These are phyloP conservation scores for Microplitis manilae DNA, from an alignment of 2,888 invertebrate species.

Conservation along the genomic window DNA sequence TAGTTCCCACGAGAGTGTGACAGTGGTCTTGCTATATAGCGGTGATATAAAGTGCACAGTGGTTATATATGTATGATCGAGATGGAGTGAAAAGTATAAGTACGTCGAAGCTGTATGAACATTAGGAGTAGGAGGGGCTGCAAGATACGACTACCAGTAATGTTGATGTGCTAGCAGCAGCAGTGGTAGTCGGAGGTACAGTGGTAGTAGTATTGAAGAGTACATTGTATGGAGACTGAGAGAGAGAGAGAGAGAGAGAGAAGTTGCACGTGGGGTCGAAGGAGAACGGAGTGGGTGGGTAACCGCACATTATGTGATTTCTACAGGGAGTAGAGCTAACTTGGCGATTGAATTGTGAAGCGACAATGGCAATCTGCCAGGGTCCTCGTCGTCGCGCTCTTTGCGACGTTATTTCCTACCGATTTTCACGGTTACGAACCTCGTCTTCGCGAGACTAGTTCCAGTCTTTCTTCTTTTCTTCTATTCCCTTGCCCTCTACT, in stretches of 20 bases:
- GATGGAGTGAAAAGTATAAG: not conserved
- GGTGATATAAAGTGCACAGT: constrained; percentile 17
- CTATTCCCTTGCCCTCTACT: constrained; percentile 24
- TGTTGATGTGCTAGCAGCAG: not conserved
- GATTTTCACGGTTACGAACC: constrained; percentile 41
- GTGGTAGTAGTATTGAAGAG: not conserved
- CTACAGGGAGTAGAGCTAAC: constrained; percentile 69
- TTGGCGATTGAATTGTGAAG: constrained; percentile 70
- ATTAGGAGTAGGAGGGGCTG: constrained; percentile 24
- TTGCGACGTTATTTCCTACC: constrained; percentile 54
- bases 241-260: constrained; percentile 20
- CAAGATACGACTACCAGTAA: constrained; percentile 7
- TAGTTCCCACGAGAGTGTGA: constrained; percentile 49
- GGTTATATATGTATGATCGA: not conserved
- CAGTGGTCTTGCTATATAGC: not conserved
- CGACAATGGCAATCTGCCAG: constrained; percentile 70
- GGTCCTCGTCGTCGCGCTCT: constrained; percentile 52
- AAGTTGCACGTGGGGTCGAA: constrained; percentile 29
- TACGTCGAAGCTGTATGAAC: not conserved
- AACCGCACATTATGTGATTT: constrained; percentile 71
- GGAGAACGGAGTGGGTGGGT: constrained; percentile 53
- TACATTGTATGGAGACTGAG: not conserved
- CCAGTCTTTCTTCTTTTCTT: constrained; percentile 22
- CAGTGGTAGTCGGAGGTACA: constrained; percentile 33
- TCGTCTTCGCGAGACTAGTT: constrained; percentile 37